Evolutionary conservation across 2,797 vertebrate species (phyloP).

Genomic region (Syngnathus acus): DNA sequence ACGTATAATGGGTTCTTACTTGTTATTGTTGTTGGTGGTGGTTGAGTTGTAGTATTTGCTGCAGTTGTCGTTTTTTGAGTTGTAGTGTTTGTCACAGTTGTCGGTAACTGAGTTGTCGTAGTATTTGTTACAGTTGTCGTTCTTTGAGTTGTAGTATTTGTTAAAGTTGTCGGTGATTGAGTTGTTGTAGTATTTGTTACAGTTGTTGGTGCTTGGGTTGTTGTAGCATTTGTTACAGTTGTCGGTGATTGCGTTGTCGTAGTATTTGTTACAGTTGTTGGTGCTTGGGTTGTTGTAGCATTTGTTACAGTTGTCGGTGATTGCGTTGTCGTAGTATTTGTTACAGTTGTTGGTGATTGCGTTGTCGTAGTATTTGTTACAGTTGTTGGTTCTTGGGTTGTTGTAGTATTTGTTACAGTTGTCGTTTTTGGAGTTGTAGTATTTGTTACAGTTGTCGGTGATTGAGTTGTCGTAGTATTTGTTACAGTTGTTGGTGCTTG

Average conservation of each 20-base stretch:
- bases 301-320: not conserved
- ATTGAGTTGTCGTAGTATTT: not conserved
- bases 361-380: no score
- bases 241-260: not conserved
- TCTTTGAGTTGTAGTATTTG: not conserved
- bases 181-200: not conserved
- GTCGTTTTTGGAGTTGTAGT: not conserved
- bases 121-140: not conserved
- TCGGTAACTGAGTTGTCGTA: not conserved
- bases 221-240: not conserved
- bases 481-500: not conserved
- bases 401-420: not conserved
- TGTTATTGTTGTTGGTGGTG: not conserved
- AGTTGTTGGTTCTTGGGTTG: constrained; percentile 4
- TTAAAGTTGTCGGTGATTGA: not conserved
- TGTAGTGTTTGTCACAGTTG: not conserved
- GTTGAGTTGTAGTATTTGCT: not conserved
- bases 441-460: not conserved
- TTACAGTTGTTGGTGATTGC: no score
- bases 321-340: no score
- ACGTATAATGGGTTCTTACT: not conserved
- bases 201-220: no score
- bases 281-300: not conserved
- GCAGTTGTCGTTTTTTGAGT: not conserved
- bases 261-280: not conserved